Percentiles rank a stretch among this genome's conserved stretches.
Evolutionary conservation across 2,797 vertebrate genomes (phyloP).

Genomic region (Alcedo quadribrachys): DNA sequence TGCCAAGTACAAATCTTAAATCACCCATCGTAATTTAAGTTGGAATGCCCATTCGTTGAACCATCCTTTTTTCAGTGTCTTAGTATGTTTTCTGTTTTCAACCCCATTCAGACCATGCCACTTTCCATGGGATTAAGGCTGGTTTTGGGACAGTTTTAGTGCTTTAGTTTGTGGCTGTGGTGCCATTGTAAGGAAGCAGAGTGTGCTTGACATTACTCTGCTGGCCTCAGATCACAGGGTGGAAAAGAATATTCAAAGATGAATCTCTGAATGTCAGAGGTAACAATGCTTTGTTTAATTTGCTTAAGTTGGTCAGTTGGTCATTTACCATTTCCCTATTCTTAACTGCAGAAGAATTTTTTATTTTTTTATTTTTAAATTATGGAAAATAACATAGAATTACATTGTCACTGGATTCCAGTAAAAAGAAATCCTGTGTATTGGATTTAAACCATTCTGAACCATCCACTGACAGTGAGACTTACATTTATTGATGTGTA

Average conservation of each 20-base stretch:
- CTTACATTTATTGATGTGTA: not conserved
- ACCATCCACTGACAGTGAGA: not conserved
- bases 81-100: not conserved
- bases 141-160: not conserved
- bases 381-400: not conserved
- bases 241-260: not conserved
- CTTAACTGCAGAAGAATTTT: not conserved
- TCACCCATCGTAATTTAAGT: not conserved
- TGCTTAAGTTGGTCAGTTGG: not conserved
- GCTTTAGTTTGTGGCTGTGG: not conserved
- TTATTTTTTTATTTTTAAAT: not conserved
- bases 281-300: not conserved
- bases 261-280: not conserved
- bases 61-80: not conserved
- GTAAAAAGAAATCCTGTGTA: not conserved
- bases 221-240: too few species aligned
- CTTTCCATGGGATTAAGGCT: not conserved
- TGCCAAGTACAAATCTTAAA: not conserved
- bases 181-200: not conserved
- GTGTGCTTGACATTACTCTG: not conserved
- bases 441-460: not conserved
- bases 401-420: not conserved
- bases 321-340: not conserved
- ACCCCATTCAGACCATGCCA: not conserved
- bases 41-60: not conserved